phyloP scores from a whole-genome alignment of 2,797 vertebrate genomes.

The Nannoperca obscura region DNA sequence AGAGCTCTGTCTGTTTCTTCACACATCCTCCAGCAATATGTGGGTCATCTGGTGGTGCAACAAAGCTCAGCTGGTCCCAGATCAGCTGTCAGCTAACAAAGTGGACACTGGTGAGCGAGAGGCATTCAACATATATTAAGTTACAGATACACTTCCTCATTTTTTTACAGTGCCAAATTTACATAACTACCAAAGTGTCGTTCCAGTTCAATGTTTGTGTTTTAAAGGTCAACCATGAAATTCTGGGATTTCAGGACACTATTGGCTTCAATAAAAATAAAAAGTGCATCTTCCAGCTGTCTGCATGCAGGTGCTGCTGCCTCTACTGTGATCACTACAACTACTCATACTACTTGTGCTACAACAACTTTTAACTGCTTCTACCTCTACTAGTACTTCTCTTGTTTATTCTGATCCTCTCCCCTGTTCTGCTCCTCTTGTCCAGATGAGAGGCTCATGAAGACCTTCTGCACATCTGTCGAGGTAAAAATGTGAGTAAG shows the following conservation, averaged over 20 bases:
- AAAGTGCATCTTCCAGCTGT: not conserved
- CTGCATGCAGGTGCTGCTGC: not conserved
- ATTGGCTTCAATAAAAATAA: not conserved
- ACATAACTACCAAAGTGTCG: not conserved
- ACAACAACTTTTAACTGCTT: not conserved
- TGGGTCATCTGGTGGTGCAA: constrained; percentile 17
- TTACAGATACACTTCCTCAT: not conserved
- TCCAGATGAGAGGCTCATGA: not conserved
- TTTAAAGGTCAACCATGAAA: not conserved
- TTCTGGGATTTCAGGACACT: not conserved
- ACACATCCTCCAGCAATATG: constrained; percentile 38
- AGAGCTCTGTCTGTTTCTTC: constrained; percentile 38
- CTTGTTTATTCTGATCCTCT: not conserved
- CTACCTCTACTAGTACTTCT: not conserved
- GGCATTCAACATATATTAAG: not conserved
- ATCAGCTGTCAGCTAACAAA: constrained; percentile 16
- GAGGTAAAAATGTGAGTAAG: constrained; percentile 3
- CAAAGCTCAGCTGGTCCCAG: constrained; percentile 15
- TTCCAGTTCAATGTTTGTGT: not conserved
- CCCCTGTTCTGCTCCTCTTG: not conserved
- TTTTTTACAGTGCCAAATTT: not conserved
- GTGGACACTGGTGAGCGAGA: constrained; percentile 4
- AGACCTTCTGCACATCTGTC: not conserved
- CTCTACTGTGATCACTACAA: not conserved
- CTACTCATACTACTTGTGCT: not conserved